Evolutionary conservation across 2,888 invertebrate genomes (phyloP).

Genomic region (Lasioglossum figueresi): DNA sequence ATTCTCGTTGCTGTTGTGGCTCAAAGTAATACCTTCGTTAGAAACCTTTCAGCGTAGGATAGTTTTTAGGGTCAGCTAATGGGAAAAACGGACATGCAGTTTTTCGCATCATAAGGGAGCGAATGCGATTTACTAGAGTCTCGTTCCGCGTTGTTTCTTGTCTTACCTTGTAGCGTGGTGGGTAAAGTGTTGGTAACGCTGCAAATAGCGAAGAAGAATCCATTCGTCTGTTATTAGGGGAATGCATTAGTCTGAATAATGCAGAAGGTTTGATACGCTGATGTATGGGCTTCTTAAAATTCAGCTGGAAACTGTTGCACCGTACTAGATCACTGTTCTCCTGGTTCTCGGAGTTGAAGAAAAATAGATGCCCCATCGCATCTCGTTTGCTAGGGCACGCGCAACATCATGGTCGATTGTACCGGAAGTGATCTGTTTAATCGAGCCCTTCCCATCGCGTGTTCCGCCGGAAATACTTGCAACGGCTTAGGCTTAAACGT

Average conservation of each 20-base stretch:
- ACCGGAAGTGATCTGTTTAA: conserved; percentile 69
- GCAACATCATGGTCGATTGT: conserved; percentile 54
- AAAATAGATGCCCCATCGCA: conserved; percentile 35
- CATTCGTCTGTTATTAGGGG: conserved; percentile 48
- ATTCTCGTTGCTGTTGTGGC: not conserved
- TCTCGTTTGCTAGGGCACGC: conserved; percentile 42
- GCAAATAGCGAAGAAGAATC: conserved; percentile 33
- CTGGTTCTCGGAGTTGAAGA: conserved; percentile 14
- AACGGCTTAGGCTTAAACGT: conserved; percentile 68
- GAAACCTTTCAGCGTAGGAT: too few species aligned
- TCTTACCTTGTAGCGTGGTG: not conserved
- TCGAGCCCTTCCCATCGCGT: conserved; percentile 67
- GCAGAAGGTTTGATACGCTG: conserved; percentile 55
- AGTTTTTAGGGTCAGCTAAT: too few species aligned
- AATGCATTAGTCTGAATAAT: conserved; percentile 56
- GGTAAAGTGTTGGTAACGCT: not conserved
- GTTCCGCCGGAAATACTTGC: conserved; percentile 68
- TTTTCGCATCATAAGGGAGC: not conserved
- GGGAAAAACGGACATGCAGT: not conserved
- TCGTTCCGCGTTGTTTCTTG: too few species aligned
- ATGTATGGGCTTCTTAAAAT: conserved; percentile 53
- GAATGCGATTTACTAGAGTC: not conserved
- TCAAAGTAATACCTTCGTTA: not conserved
- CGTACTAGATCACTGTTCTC: conserved; percentile 33
- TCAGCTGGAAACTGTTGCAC: conserved; percentile 55